A percentile compares a stretch with the other conserved stretches of the same genome.
phyloP scores from a whole-genome alignment of 2,888 invertebrate species.

The Harpalus rufipes region DNA sequence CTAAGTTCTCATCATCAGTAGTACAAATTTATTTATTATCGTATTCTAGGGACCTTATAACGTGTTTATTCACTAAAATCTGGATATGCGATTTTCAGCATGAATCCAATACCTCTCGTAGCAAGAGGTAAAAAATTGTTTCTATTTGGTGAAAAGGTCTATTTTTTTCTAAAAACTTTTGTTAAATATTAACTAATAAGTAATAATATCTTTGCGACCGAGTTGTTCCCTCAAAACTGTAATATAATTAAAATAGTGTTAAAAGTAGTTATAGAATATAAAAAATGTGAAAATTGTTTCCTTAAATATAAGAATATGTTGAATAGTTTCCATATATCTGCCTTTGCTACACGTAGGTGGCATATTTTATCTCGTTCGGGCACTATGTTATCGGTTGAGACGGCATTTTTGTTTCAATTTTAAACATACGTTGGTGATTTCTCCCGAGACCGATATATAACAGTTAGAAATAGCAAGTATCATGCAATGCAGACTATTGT shows the following conservation, averaged over 20 bases:
- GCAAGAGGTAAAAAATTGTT: no score
- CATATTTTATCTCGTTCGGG: constrained; percentile 17
- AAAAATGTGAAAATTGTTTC: not conserved
- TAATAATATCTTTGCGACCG: no score
- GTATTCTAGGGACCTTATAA: no score
- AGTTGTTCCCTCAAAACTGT: no score
- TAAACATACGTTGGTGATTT: constrained; percentile 53
- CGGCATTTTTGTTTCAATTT: constrained; percentile 55
- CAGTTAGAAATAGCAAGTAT: constrained; percentile 50
- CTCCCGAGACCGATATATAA: constrained; percentile 44
- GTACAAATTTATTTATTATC: no score
- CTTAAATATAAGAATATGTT: not conserved
- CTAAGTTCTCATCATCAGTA: no score
- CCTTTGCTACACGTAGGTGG: not conserved
- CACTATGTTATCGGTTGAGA: constrained; percentile 50
- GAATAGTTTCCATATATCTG: constrained; percentile 7
- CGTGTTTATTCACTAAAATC: no score
- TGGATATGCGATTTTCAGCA: no score
- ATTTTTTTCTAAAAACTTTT: no score
- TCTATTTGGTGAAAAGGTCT: no score
- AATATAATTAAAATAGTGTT: not conserved
- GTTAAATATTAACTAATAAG: no score
- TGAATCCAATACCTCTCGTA: no score
- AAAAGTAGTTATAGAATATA: not conserved
- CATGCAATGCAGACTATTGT: constrained; percentile 45